Conservation (phyloP, 2,888 invertebrate genomes). For the Gerris lacustris region DNA sequence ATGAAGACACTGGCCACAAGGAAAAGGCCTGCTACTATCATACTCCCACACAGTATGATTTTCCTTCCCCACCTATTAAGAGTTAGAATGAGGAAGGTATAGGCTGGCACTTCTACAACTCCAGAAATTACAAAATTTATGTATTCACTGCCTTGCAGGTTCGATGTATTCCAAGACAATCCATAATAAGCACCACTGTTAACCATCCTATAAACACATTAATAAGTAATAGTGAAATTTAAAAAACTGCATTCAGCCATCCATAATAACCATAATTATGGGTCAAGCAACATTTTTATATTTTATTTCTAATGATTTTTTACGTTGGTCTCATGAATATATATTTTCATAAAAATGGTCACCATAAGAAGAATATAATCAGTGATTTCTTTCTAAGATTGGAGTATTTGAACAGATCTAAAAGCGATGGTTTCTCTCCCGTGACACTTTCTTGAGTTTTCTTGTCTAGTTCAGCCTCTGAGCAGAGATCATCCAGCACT, state of each 20-base stretch:
- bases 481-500: slow-evolving; percentile 43
- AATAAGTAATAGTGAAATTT: neutral
- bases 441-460: slow-evolving; percentile 32
- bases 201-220: slow-evolving; percentile 45
- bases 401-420: slow-evolving; percentile 43
- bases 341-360: slow-evolving; percentile 30
- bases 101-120: slow-evolving; percentile 63
- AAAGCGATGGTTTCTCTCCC: slow-evolving; percentile 27
- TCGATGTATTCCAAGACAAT: slow-evolving; percentile 60
- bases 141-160: slow-evolving; percentile 56
- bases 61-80: slow-evolving; percentile 59
- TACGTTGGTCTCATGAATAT: too few relatives aligned
- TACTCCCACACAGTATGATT: slow-evolving; percentile 53
- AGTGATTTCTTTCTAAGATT: slow-evolving; percentile 51
- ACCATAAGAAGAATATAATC: slow-evolving; percentile 64
- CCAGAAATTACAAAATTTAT: slow-evolving; percentile 63
- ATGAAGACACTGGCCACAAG: slow-evolving; percentile 47
- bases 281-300: too few relatives aligned
- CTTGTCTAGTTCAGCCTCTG: slow-evolving; percentile 36
- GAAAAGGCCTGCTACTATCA: slow-evolving; percentile 50
- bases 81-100: slow-evolving; percentile 50
- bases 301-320: too few relatives aligned
- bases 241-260: too few relatives aligned
- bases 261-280: neutral
- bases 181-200: slow-evolving; percentile 68